Evolutionary conservation across 2,888 invertebrate genomes (phyloP).

Genomic region (Coelinius sp.): DNA sequence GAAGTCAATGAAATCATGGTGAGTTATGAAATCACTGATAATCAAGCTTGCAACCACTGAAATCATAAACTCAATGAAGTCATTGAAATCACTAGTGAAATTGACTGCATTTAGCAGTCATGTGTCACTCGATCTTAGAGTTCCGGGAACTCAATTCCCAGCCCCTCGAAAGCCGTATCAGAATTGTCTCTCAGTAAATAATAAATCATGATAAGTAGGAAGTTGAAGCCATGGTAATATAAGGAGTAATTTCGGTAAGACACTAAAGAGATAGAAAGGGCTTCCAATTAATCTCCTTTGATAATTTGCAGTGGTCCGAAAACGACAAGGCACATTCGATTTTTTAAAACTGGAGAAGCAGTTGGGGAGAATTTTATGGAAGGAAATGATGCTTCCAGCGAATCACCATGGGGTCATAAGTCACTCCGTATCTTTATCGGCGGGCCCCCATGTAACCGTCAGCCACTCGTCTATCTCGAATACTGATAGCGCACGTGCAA

Average conservation of each 20-base stretch:
- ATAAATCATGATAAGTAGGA: neutral
- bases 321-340: neutral
- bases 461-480: constrained; percentile 46
- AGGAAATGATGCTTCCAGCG: constrained; percentile 53
- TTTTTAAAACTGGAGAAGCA: neutral
- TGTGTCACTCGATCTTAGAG: too few relatives aligned
- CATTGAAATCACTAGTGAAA: too few relatives aligned
- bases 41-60: too few relatives aligned
- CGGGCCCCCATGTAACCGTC: constrained; percentile 58
- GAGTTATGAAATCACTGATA: too few relatives aligned
- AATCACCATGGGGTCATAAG: constrained; percentile 64
- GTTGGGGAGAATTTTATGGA: constrained; percentile 44
- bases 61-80: too few relatives aligned
- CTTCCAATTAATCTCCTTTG: neutral
- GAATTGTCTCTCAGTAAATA: neutral
- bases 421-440: constrained; percentile 62
- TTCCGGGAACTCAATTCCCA: too few relatives aligned
- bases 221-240: neutral
- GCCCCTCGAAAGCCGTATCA: neutral
- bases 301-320: constrained; percentile 29
- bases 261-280: neutral
- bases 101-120: too few relatives aligned
- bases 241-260: neutral
- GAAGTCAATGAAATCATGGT: too few relatives aligned
- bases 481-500: constrained; percentile 63